Evolutionary conservation across 2,888 invertebrate species (phyloP), one percentile per base, ranked within the genome.

Genomic region (Hirtodrosophila trivittata): DNA sequence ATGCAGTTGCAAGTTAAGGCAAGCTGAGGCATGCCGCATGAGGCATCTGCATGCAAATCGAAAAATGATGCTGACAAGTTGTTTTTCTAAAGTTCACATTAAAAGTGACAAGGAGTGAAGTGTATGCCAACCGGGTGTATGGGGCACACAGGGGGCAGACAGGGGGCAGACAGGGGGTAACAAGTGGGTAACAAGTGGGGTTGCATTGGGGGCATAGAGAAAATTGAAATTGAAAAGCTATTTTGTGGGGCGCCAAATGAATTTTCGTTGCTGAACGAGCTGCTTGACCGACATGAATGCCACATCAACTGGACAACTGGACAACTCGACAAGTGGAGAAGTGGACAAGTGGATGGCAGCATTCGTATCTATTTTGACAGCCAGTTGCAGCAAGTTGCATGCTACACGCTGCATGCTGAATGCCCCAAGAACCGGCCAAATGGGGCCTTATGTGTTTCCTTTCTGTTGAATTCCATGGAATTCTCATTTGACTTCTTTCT

Each of bases 231-330:
- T 54, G 62, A 69, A 72, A 75, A 63, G 54, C 62, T 46, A 69
- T 66, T 72, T 72, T 75, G 60, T 62, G 70, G 41, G 18, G 57
- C 64, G 58, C 50, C 62, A 67, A 75, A 74, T 71, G 66, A 69
- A 72, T 59, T 60, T 71, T 46, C 46, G 28, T 47, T 21, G 35
- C 43, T 35, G 42, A 9, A 49, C 45, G 42, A 55, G 49, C 50
- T 41, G 39, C 33, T 43, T 12, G 12, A n/a, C 14, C 28, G 42
- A 12, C 33, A 49, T 38, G 33, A 45, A 45, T 59, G 58, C 51
- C 45, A 45, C 39, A 62, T 49, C 50, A 46, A 51, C 10, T 13
- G 12, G 21, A 46, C 35, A 13, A 5, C 30, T 28, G 28, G 28
- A 25, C 25, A 6, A 25, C 3, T 6, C 4, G 25, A 25, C 25